phyloP scores from a whole-genome alignment of 2,113 vertebrate genomes.

The Coptodon bakossiorum region DNA sequence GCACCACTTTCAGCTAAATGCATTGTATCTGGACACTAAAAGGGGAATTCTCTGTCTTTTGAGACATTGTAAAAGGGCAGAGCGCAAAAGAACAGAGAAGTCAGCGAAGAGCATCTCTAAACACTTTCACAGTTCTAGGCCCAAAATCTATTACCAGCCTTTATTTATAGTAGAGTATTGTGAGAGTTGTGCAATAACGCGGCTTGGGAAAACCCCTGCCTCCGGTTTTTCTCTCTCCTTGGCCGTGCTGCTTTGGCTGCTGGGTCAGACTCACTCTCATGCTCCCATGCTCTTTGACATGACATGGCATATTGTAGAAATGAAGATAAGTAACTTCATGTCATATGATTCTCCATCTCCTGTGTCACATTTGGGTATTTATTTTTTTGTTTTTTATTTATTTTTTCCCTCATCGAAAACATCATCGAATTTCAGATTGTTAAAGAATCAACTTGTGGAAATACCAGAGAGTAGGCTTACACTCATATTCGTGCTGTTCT shows the following conservation, averaged over 20 bases:
- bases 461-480: not conserved
- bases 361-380: not conserved
- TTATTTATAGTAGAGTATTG: conserved; percentile 47
- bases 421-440: not conserved
- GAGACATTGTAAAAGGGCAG: not conserved
- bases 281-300: conserved; percentile 74
- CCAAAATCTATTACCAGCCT: conserved; percentile 1
- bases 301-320: conserved; percentile 27
- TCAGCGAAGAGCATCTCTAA: not conserved
- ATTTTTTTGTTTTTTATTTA: not conserved
- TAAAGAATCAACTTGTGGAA: not conserved
- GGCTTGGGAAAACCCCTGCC: conserved; percentile 63
- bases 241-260: conserved; percentile 29
- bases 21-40: not conserved
- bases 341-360: conserved; percentile 13
- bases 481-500: not conserved
- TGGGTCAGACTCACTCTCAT: conserved; percentile 55
- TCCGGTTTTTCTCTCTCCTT: conserved; percentile 21
- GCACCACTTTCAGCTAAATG: not conserved
- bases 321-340: conserved; percentile 3
- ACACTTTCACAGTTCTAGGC: not conserved
- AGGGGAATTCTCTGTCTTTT: not conserved
- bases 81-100: not conserved
- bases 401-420: not conserved
- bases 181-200: conserved; percentile 23